Conservation (phyloP, 2,888 invertebrate species). For the Hypomecis punctinalis region DNA sequence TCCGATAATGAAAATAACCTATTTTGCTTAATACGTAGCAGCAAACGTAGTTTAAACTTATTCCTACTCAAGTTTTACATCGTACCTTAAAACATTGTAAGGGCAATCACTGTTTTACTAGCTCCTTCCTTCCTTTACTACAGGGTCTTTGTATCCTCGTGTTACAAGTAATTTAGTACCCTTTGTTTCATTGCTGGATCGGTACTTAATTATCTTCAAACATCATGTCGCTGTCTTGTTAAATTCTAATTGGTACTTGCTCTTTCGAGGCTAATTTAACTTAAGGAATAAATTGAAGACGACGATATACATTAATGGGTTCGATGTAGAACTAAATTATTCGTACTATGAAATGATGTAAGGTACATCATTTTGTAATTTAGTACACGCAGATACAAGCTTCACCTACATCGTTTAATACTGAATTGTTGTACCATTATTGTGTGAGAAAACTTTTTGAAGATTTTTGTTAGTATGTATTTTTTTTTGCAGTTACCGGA, state of each 20-base stretch:
- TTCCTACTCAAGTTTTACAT: neutral
- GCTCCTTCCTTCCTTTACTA: conserved; percentile 18
- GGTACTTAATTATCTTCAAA: conserved; percentile 30
- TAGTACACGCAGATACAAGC: neutral
- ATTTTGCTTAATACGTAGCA: too few species aligned
- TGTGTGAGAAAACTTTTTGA: too few species aligned
- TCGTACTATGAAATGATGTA: too few species aligned
- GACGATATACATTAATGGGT: conserved; percentile 3
- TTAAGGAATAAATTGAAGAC: conserved; percentile 10
- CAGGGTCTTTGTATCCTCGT: conserved; percentile 22
- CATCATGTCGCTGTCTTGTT: conserved; percentile 29
- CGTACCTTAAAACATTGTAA: conserved; percentile 19
- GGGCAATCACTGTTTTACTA: conserved; percentile 28
- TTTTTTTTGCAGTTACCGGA: too few species aligned
- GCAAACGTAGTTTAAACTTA: conserved; percentile 7
- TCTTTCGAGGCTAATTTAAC: conserved; percentile 10
- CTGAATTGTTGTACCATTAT: too few species aligned
- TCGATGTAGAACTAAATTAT: neutral
- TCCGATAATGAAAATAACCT: too few species aligned
- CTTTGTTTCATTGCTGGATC: conserved; percentile 27
- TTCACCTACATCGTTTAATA: neutral
- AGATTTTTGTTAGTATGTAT: too few species aligned
- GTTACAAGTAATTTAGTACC: conserved; percentile 27
- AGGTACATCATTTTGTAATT: neutral
- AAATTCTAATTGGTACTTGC: conserved; percentile 19